Evolutionary conservation across 1,140 invertebrate species (phyloP).

Genomic region (Drosophila tsacasi): DNA sequence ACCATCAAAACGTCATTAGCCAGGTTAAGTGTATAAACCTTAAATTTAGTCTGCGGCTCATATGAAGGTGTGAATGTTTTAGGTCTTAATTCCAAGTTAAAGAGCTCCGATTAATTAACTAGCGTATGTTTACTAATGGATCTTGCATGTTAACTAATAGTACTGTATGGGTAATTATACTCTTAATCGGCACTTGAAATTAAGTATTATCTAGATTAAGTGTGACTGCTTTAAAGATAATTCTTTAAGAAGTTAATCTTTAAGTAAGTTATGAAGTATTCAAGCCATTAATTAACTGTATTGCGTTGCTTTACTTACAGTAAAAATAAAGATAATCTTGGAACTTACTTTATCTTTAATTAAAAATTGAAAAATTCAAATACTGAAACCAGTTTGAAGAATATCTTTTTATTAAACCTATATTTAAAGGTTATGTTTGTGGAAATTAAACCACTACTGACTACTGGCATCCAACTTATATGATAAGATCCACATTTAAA

Average conservation of each 20-base stretch:
- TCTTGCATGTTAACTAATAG: constrained; percentile 22
- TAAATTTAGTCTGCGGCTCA: constrained; percentile 53
- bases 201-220: background rate
- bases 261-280: too few species aligned
- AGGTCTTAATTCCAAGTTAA: constrained; percentile 19
- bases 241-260: background rate
- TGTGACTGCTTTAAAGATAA: background rate
- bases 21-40: constrained; percentile 70
- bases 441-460: too few species aligned
- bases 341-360: background rate
- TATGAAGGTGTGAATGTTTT: constrained; percentile 40
- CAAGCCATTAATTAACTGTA: background rate
- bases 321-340: background rate
- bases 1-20: constrained; percentile 79
- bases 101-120: constrained; percentile 55
- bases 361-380: too few species aligned
- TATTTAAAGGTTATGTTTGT: too few species aligned
- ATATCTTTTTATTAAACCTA: too few species aligned
- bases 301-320: background rate
- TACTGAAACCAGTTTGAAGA: too few species aligned
- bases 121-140: constrained; percentile 23
- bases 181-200: background rate
- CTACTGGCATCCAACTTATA: too few species aligned
- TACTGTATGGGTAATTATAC: constrained; percentile 2
- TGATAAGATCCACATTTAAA: too few species aligned